Evolutionary conservation across 2,888 invertebrate genomes (phyloP).

Genomic region (Caenorhabditis imperialis): DNA sequence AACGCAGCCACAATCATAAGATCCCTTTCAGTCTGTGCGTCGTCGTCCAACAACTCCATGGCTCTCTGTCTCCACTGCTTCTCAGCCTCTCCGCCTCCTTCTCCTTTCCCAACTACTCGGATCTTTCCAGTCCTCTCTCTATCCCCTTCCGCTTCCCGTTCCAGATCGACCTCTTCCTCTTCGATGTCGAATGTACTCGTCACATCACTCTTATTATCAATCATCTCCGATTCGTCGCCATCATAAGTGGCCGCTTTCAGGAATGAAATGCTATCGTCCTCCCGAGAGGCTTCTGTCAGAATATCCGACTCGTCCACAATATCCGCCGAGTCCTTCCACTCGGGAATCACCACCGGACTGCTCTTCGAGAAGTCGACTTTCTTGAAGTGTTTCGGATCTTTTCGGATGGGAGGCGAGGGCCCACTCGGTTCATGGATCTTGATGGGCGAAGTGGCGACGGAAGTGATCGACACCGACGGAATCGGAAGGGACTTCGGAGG

Average conservation of each 20-base stretch:
- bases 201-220: conserved; percentile 51
- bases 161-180: conserved; percentile 46
- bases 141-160: not conserved
- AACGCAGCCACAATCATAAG: conserved; percentile 61
- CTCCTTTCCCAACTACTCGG: conserved; percentile 46
- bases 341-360: conserved; percentile 46
- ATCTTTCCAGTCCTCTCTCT: conserved; percentile 36
- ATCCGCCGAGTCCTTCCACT: conserved; percentile 57
- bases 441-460: conserved; percentile 22
- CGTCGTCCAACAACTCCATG: conserved; percentile 56
- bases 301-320: conserved; percentile 66
- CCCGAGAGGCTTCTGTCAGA: conserved; percentile 57
- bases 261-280: conserved; percentile 45
- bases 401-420: conserved; percentile 24
- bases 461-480: conserved; percentile 28
- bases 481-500: conserved; percentile 1
- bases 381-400: conserved; percentile 41
- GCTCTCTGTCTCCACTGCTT: conserved; percentile 56
- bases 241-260: conserved; percentile 49
- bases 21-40: conserved; percentile 61
- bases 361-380: conserved; percentile 56
- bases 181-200: conserved; percentile 53
- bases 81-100: conserved; percentile 29
- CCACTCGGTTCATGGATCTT: conserved; percentile 45
- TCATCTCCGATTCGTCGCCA: conserved; percentile 58